A percentile compares a stretch with the other conserved stretches of the same genome.
Evolutionary conservation across 2,888 invertebrate genomes (phyloP).

Genomic region (Hyalella azteca): DNA sequence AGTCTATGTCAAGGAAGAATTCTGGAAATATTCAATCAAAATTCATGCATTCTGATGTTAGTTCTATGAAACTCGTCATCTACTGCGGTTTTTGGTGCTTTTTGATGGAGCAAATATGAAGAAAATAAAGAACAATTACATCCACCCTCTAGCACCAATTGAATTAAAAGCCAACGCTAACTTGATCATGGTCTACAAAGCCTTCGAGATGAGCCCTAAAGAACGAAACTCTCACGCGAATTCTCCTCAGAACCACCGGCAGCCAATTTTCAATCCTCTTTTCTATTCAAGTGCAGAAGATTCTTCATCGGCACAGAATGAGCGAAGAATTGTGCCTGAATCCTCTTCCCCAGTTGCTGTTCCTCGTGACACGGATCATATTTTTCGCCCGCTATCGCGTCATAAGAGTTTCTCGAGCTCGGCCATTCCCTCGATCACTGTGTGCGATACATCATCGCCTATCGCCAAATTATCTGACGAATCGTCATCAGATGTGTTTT

Average conservation of each 20-base stretch:
- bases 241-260: not conserved
- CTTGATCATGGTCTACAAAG: not conserved
- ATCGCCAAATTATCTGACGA: not conserved
- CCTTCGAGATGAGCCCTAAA: not conserved
- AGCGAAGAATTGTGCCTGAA: not conserved
- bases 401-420: constrained; percentile 14
- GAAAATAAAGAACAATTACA: not conserved
- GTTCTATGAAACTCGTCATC: too few species aligned
- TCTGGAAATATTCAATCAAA: too few species aligned
- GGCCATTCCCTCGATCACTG: not conserved
- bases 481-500: not conserved
- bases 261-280: not conserved
- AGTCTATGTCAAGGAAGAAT: too few species aligned
- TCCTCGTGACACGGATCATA: not conserved
- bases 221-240: not conserved
- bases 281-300: not conserved
- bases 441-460: not conserved
- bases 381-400: not conserved
- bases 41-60: too few species aligned
- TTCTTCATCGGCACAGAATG: not conserved
- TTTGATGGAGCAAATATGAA: not conserved
- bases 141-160: not conserved
- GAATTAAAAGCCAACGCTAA: not conserved
- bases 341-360: not conserved
- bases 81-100: too few species aligned